Evolutionary conservation across 1,140 invertebrate genomes (phyloP).

Genomic region (Probaryconus sp.): DNA sequence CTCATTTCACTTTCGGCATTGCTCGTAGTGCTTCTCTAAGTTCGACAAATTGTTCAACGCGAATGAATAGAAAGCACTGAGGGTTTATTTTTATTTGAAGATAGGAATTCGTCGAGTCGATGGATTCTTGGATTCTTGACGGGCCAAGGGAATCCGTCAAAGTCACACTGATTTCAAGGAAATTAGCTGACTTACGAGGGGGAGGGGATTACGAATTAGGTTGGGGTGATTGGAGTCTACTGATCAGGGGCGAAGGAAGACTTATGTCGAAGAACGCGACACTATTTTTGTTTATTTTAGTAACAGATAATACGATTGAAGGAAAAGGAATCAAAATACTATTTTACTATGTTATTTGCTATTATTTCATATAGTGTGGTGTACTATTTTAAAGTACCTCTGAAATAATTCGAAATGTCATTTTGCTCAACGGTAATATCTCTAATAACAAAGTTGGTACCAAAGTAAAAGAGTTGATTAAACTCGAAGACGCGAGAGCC

Average conservation of each 20-base stretch:
- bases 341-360: too few relatives aligned
- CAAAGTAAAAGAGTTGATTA: conserved; percentile 54
- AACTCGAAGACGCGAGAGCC: conserved; percentile 34
- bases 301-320: too few relatives aligned
- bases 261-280: too few relatives aligned
- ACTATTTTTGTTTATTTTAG: too few relatives aligned
- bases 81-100: conserved; percentile 69
- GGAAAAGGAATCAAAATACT: too few relatives aligned
- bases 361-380: too few relatives aligned
- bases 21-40: conserved; percentile 24
- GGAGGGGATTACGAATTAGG: background rate
- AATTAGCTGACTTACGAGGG: conserved; percentile 4
- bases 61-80: conserved; percentile 70
- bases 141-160: conserved; percentile 24
- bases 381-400: too few relatives aligned
- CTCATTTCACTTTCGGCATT: conserved; percentile 72
- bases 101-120: conserved; percentile 20
- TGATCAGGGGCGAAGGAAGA: too few relatives aligned
- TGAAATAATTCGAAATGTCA: conserved; percentile 46
- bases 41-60: conserved; percentile 63
- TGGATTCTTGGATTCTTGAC: conserved; percentile 35
- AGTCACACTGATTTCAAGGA: conserved; percentile 14
- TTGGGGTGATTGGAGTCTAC: too few relatives aligned
- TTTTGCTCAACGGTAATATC: too few relatives aligned
- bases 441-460: conserved; percentile 47